Base-by-base conservation (phyloP, 2,797 vertebrate species). In the Picus viridis region DNA sequence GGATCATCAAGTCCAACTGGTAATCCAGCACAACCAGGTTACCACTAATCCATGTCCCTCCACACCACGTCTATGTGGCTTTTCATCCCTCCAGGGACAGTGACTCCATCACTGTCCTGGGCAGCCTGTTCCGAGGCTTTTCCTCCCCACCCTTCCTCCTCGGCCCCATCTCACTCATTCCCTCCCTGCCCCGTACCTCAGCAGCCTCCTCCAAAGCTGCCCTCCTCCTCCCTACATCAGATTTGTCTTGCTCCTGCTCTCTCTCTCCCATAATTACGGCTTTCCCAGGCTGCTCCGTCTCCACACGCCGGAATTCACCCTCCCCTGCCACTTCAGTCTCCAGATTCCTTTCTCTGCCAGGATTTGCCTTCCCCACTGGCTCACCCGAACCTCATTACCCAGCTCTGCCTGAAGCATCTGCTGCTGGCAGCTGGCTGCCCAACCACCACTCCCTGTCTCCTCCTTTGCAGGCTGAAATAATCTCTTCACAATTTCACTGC, bases 161-260 rank as follows among this genome's bases (percentile, higher is more conserved):
- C 2, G 0, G 59, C 39, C 34, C 13, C 4, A 0, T 3, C 14
- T 45, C 57, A 51, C 43, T 39, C 9, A 0, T 12, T 34, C 19
- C 72, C 29, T 53, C 41, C 63, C 2, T 6, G 16, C 14, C 61
- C 30, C 43, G 34, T 16, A 32, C 26, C 36, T 18, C 74, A 5
- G 30, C 16, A 39, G 57, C 45, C 22, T 68, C 63, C 30, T 26
- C 34, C 58, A 34, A 59, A 69, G 18, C 16, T 34, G 47, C 49
- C 16, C 64, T 26, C 20, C 18, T 26, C 7, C 43, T n/a, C 0
- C 0, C 20, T 12, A 3, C 5, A 0, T 1, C 29, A 22, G 51
- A 22, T 20, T 76, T 4, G 0, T 32, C 75, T 63, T 41, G 19
- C 20, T 73, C 57, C 71, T 1, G 4, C 19, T n/a, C 1, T 45